phyloP scores from a whole-genome alignment of 2,888 invertebrate genomes.

The Aspidiotus destructor region DNA sequence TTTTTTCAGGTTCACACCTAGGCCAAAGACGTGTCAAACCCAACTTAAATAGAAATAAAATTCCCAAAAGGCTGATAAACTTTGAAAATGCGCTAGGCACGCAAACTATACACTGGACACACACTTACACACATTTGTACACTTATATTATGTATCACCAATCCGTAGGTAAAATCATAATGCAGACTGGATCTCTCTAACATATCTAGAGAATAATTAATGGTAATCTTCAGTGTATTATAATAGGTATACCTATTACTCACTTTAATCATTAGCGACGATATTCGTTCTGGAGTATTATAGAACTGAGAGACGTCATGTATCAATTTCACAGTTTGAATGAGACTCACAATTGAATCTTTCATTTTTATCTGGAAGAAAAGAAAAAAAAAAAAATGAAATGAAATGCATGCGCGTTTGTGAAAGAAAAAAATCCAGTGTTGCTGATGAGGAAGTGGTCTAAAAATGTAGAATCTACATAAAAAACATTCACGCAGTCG shows the following conservation, averaged over 20 bases:
- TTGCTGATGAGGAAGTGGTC: neutral
- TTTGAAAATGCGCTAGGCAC: too few relatives aligned
- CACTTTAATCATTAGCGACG: slow-evolving; percentile 91
- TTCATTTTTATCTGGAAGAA: slow-evolving; percentile 64
- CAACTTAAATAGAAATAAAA: too few relatives aligned
- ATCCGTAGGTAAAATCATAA: too few relatives aligned
- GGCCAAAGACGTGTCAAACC: too few relatives aligned
- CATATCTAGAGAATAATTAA: too few relatives aligned
- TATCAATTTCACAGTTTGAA: slow-evolving; percentile 85
- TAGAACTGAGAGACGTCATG: slow-evolving; percentile 93
- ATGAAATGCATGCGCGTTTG: neutral
- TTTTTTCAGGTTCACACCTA: too few relatives aligned
- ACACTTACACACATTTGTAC: too few relatives aligned
- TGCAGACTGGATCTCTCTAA: too few relatives aligned
- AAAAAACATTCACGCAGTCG: neutral
- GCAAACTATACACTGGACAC: too few relatives aligned
- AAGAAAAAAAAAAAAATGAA: slow-evolving; percentile 27
- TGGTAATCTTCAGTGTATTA: too few relatives aligned
- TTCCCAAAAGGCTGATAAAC: too few relatives aligned
- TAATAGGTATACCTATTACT: slow-evolving; percentile 30
- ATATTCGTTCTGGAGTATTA: slow-evolving; percentile 91
- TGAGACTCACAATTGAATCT: slow-evolving; percentile 74
- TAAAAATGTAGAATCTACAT: neutral
- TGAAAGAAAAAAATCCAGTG: neutral
- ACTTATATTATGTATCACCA: too few relatives aligned